A percentile compares a stretch with the other conserved stretches of the same genome.
phyloP scores from a whole-genome alignment of 1,140 invertebrate genomes.

The Philaenus spumarius region DNA sequence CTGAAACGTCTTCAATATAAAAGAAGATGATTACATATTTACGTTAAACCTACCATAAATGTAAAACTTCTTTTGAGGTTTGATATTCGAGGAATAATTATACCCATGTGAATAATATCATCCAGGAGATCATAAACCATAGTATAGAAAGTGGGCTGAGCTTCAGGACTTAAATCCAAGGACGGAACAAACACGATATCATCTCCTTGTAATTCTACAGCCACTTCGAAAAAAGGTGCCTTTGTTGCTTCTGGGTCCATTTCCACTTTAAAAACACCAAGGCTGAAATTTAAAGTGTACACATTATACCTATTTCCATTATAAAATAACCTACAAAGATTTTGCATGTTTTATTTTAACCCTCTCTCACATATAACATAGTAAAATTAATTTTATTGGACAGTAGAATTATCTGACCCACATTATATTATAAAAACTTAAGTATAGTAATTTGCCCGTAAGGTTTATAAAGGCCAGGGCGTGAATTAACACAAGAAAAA shows the following conservation, averaged over 20 bases:
- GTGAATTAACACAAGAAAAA: too few relatives aligned
- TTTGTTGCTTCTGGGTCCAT: conserved; percentile 38
- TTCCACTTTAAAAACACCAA: conserved; percentile 43
- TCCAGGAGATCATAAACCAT: conserved; percentile 50
- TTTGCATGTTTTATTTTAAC: too few relatives aligned
- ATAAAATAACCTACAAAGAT: too few relatives aligned
- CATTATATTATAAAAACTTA: too few relatives aligned
- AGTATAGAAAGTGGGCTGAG: conserved; percentile 50
- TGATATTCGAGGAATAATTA: conserved; percentile 25
- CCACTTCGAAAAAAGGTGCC: conserved; percentile 52
- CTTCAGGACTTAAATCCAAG: conserved; percentile 44
- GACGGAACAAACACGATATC: conserved; percentile 55
- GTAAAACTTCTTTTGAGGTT: conserved; percentile 11
- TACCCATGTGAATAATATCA: conserved; percentile 52
- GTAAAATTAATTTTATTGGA: too few relatives aligned
- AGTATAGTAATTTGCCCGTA: too few relatives aligned
- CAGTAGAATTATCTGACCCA: too few relatives aligned
- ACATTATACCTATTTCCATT: neutral
- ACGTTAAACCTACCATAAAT: conserved; percentile 23
- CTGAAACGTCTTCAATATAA: too few relatives aligned
- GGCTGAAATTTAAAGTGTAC: conserved; percentile 33
- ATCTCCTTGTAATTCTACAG: conserved; percentile 53
- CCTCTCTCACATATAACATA: too few relatives aligned
- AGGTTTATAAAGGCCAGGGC: too few relatives aligned
- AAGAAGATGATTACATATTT: too few relatives aligned